Evolutionary conservation across 2,888 invertebrate genomes (phyloP).

Genomic region (Uropetala carovei): DNA sequence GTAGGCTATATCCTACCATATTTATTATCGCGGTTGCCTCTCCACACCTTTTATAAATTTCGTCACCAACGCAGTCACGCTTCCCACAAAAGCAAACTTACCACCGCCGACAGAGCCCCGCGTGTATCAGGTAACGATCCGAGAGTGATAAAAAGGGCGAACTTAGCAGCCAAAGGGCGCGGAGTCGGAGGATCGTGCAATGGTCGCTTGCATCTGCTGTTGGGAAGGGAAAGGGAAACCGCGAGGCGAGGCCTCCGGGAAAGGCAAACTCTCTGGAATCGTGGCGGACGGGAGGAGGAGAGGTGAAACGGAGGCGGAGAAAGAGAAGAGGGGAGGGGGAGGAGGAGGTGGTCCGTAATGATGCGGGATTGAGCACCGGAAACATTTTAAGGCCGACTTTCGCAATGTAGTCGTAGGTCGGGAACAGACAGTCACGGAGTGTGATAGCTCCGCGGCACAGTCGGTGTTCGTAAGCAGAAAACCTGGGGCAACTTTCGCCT

Average conservation of each 20-base stretch:
- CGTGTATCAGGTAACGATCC: too few relatives aligned
- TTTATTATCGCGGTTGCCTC: too few relatives aligned
- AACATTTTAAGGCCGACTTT: constrained; percentile 54
- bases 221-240: too few relatives aligned
- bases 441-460: background rate
- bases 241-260: too few relatives aligned
- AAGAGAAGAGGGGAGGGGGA: constrained; percentile 57
- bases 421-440: constrained; percentile 30
- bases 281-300: background rate
- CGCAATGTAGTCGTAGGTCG: constrained; percentile 63
- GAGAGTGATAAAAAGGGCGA: too few relatives aligned
- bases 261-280: background rate
- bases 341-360: background rate
- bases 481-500: constrained; percentile 19
- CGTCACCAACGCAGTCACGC: too few relatives aligned
- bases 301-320: constrained; percentile 44
- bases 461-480: constrained; percentile 8
- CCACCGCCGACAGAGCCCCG: too few relatives aligned
- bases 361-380: constrained; percentile 62
- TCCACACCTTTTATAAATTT: too few relatives aligned
- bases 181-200: background rate
- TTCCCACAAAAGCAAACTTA: too few relatives aligned
- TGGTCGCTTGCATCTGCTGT: background rate
- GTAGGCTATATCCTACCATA: too few relatives aligned
- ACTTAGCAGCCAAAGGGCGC: too few relatives aligned